These are phyloP conservation scores for Porites divaricata DNA, from an alignment of 92 coral and sea anemone species.

Conservation along the genomic window DNA sequence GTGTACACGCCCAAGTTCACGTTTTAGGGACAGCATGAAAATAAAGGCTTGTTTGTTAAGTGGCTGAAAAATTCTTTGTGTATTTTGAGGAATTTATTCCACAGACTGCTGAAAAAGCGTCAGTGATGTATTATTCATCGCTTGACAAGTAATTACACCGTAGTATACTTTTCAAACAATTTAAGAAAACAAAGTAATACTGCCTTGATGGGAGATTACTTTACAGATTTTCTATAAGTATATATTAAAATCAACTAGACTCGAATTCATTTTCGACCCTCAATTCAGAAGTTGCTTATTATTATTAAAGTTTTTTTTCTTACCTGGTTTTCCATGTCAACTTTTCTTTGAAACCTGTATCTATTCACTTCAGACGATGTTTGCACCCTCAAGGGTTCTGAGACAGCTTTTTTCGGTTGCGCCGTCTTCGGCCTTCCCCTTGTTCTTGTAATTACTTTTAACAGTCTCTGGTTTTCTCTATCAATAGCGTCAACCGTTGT, in stretches of 20 bases:
- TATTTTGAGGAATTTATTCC: too few relatives aligned
- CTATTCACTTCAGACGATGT: constrained; percentile 96
- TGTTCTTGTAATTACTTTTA: constrained; percentile 73
- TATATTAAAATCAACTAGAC: background rate
- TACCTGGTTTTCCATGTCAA: constrained; percentile 95
- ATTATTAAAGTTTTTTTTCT: background rate
- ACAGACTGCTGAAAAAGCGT: background rate
- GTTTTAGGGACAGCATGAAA: too few relatives aligned
- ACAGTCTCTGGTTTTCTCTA: constrained; percentile 93
- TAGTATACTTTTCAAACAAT: background rate
- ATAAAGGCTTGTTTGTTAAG: too few relatives aligned
- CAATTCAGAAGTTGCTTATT: background rate
- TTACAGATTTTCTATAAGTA: too few relatives aligned
- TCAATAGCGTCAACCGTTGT: constrained; percentile 86
- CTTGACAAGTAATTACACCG: background rate
- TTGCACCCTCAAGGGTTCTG: constrained; percentile 86
- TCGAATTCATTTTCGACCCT: background rate
- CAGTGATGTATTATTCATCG: constrained; percentile 17
- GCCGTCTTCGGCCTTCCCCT: constrained; percentile 80
- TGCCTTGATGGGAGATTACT: too few relatives aligned
- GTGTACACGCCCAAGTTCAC: too few relatives aligned
- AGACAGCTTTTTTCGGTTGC: constrained; percentile 45
- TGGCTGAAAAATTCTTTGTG: too few relatives aligned
- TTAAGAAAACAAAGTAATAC: background rate
- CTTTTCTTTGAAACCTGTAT: constrained; percentile 85